Percentiles rank a stretch among this genome's conserved stretches.
phyloP scores from a whole-genome alignment of 2,797 vertebrate species.

The Onychomys torridus region DNA sequence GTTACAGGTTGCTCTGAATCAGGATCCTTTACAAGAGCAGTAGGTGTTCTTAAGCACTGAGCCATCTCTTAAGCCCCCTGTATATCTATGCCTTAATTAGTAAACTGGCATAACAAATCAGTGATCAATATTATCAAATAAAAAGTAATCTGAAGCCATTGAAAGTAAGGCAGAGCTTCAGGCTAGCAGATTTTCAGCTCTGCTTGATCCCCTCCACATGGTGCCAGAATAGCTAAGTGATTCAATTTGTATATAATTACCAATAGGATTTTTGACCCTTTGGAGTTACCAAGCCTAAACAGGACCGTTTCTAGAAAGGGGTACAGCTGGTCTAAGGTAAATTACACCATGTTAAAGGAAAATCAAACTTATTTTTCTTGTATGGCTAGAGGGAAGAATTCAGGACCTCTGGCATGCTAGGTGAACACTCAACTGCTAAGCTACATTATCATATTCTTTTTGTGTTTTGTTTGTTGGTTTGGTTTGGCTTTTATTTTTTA shows the following conservation, averaged over 20 bases:
- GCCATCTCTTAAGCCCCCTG: neutral
- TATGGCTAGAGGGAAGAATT: neutral
- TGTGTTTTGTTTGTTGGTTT: neutral
- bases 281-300: neutral
- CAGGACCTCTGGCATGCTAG: neutral
- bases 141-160: neutral
- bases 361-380: neutral
- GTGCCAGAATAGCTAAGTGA: neutral
- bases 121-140: neutral
- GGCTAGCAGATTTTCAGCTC: neutral
- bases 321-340: neutral
- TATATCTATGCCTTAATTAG: conserved; percentile 13
- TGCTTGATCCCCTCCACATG: neutral
- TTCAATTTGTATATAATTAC: neutral
- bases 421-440: neutral
- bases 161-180: conserved; percentile 10
- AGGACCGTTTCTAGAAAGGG: neutral
- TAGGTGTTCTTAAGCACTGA: neutral
- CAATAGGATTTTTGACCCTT: neutral
- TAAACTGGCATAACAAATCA: neutral
- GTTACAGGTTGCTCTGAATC: neutral
- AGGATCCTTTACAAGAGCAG: neutral
- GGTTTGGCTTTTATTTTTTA: neutral
- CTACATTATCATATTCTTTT: neutral
- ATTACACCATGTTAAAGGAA: neutral